Evolutionary conservation across 1,140 invertebrate species (phyloP).

Genomic region (Drosophila fuyamai): DNA sequence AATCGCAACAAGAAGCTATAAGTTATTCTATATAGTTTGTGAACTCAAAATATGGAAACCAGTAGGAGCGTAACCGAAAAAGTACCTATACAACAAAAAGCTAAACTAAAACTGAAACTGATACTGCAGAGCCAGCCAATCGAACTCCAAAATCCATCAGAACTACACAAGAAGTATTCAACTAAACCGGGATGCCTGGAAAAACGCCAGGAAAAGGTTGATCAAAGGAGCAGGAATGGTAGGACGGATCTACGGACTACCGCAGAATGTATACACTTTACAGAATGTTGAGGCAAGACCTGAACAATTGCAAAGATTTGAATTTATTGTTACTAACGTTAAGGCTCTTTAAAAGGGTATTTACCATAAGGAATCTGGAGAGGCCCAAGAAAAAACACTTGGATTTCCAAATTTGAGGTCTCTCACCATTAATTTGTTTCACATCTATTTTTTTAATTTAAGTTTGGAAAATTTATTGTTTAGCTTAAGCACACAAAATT

Average conservation of each 20-base stretch:
- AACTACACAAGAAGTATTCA: conserved; percentile 18
- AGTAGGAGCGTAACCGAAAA: conserved; percentile 42
- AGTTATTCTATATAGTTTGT: conserved; percentile 44
- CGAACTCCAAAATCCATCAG: conserved; percentile 6
- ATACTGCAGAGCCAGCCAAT: conserved; percentile 14
- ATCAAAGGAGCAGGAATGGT: conserved; percentile 2
- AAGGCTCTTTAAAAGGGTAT: conserved; percentile 11
- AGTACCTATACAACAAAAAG: conserved; percentile 54
- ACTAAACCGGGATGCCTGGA: conserved; percentile 27
- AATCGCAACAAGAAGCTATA: conserved; percentile 36
- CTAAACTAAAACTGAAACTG: conserved; percentile 23
- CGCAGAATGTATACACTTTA: conserved; percentile 14
- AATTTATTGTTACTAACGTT: conserved; percentile 27
- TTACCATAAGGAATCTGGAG: neutral
- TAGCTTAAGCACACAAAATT: conserved; percentile 1
- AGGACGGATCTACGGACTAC: conserved; percentile 10
- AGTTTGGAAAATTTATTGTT: conserved; percentile 1
- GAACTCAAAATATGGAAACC: conserved; percentile 33
- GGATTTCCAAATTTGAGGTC: neutral
- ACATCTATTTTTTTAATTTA: neutral
- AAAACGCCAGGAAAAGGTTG: neutral
- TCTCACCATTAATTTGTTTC: neutral
- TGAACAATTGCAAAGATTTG: conserved; percentile 4
- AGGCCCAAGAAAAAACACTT: neutral
- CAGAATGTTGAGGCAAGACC: conserved; percentile 5